Conservation (phyloP, 2,797 vertebrate genomes). For the Pagetopsis macropterus region DNA sequence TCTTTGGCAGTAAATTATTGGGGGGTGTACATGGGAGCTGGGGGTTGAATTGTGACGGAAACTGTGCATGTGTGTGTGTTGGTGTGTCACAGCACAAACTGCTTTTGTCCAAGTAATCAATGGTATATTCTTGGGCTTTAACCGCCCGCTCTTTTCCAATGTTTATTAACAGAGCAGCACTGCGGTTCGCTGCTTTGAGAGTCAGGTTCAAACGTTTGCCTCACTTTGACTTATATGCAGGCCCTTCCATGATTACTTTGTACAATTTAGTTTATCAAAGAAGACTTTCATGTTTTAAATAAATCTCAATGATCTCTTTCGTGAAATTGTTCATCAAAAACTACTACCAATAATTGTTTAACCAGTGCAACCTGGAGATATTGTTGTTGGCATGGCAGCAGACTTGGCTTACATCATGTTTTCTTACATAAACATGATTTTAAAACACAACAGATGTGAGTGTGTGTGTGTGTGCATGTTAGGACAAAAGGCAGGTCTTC, state of each 20-base stretch:
- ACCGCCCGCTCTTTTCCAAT: background rate
- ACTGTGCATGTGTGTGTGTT: background rate
- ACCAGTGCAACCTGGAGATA: background rate
- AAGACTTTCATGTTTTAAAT: slow-evolving; percentile 22
- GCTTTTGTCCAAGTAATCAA: slow-evolving; percentile 36
- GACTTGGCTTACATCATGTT: background rate
- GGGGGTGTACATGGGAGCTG: background rate
- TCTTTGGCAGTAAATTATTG: slow-evolving; percentile 41
- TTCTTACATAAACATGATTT: background rate
- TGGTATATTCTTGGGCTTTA: slow-evolving; percentile 17
- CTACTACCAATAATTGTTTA: background rate
- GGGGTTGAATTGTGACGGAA: slow-evolving; percentile 13
- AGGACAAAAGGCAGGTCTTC: background rate
- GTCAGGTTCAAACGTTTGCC: background rate
- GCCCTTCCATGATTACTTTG: background rate
- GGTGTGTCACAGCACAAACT: background rate
- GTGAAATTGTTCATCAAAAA: background rate
- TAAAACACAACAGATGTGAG: background rate
- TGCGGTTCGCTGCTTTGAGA: background rate
- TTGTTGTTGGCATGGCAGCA: background rate
- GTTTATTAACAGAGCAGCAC: slow-evolving; percentile 9
- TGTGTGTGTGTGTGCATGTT: too few relatives aligned
- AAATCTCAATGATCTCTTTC: background rate
- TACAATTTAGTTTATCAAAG: slow-evolving; percentile 1
- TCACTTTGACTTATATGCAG: slow-evolving; percentile 8